Evolutionary conservation across 2,888 invertebrate species (phyloP), one percentile per base, ranked within the genome.

Genomic region (Gastrophysa polygoni): DNA sequence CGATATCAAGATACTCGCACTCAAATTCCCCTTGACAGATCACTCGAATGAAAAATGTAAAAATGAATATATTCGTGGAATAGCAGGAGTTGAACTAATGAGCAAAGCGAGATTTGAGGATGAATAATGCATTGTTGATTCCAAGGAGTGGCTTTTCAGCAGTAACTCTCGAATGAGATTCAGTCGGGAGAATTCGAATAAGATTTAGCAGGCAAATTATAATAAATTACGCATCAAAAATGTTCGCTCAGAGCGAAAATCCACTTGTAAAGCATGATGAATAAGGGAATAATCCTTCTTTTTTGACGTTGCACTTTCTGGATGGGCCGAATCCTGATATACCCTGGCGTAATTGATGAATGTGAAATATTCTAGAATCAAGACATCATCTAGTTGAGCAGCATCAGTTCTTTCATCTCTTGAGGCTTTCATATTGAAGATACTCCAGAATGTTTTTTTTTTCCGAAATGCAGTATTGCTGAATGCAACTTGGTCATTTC

Each of bases 41-140:
- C 38, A 57, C 51, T 34, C 38, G 51, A 50, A 50, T 24, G 28
- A 38, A 18, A 32, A 61, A 57, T 51, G 47, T n/a, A 17, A 34
- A 44, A 54, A 57, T 46, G 66, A 60, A 62, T 66, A 56, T 62
- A 48, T 51, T 51, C 44, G 29, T 8, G 58, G 56, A 63, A 56
- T 52, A 49, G 51, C 43, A 49, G 56, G 61, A 48, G 47, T 51
- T 43, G 54, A 64, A 63, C 60, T 68, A 68, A 66, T 66, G 64
- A 64, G 68, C 60, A 66, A 62, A 66, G 64, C 66, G 68, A 54
- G 68, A 66, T 69, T 70, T 70, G 57, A 55, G 66, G 57, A 73
- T 74, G 74, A 74, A 74, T 75, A 73, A 75, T 75, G 72, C 73
- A 75, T 72, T 73, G 75, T 73, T 75, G 75, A 75, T 74, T 71